Evolutionary conservation across 35 echinoderm and acorn worm genomes (phyloP).

Genomic region (Heliocidaris tuberculata): DNA sequence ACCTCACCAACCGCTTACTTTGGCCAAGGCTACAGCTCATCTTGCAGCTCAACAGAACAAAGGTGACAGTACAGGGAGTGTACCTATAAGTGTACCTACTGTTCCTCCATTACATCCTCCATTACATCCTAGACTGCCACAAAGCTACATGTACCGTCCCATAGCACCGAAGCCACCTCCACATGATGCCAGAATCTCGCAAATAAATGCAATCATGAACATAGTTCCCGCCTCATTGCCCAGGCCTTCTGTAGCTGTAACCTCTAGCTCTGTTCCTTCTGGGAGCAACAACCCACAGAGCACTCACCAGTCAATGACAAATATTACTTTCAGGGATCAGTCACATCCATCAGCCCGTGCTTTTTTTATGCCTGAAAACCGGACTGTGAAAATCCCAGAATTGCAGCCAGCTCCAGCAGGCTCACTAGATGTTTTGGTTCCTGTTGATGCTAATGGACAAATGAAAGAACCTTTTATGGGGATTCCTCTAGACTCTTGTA

Average conservation of each 20-base stretch:
- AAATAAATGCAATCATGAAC: not conserved
- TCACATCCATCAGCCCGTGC: not conserved
- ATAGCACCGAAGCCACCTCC: not conserved
- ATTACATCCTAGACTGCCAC: not conserved
- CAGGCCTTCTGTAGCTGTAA: not conserved
- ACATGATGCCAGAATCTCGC: not conserved
- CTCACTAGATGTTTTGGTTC: slow-evolving; percentile 15
- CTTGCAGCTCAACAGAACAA: not conserved
- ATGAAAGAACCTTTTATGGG: slow-evolving; percentile 36
- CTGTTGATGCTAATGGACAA: slow-evolving; percentile 9
- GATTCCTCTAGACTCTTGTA: slow-evolving; percentile 24
- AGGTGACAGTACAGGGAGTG: not conserved
- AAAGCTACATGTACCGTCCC: not conserved
- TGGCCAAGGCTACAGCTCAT: slow-evolving; percentile 15
- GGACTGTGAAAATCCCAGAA: slow-evolving; percentile 32
- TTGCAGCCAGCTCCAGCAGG: not conserved
- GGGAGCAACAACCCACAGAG: not conserved
- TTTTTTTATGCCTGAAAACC: not conserved
- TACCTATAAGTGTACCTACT: not conserved
- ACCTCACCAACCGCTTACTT: slow-evolving; percentile 25
- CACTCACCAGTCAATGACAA: not conserved
- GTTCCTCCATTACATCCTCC: no score
- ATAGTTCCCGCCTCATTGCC: not conserved
- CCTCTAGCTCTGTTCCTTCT: not conserved
- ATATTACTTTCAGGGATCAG: not conserved